Evolutionary conservation across 2,113 vertebrate species (phyloP).

Genomic region (Emydura subglobosa): DNA sequence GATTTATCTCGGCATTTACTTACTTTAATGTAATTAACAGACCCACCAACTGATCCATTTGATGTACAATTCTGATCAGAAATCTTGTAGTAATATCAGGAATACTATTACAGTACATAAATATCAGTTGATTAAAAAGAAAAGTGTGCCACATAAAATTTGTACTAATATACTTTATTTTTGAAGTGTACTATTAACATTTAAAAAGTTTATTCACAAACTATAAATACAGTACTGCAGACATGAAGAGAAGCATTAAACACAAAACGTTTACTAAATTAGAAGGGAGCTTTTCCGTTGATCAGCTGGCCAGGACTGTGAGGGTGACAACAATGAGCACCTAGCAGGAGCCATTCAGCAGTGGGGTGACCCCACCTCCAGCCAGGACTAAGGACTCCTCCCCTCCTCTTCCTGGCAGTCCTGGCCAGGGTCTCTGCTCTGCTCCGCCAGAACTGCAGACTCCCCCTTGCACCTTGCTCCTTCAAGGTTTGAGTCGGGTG

Average conservation of each 20-base stretch:
- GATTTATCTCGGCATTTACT: not conserved
- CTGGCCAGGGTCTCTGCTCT: not conserved
- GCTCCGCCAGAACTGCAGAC: not conserved
- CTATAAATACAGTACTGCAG: not conserved
- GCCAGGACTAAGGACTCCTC: not conserved
- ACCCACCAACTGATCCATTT: not conserved
- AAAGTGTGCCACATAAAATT: not conserved
- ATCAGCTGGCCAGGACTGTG: not conserved
- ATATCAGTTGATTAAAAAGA: not conserved
- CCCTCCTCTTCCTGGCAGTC: not conserved
- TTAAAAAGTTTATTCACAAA: not conserved
- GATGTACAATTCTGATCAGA: not conserved
- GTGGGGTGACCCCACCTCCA: not conserved
- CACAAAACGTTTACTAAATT: not conserved
- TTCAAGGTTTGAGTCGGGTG: not conserved
- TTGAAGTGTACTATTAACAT: not conserved
- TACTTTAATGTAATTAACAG: not conserved
- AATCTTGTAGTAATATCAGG: not conserved
- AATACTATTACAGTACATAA: not conserved
- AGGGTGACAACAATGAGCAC: not conserved
- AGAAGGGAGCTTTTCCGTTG: not conserved
- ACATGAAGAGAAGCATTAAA: not conserved
- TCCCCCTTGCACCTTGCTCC: not conserved
- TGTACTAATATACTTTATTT: not conserved
- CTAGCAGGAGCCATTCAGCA: not conserved